phyloP scores from a whole-genome alignment of 2,113 vertebrate genomes.

The Engraulis encrasicolus region DNA sequence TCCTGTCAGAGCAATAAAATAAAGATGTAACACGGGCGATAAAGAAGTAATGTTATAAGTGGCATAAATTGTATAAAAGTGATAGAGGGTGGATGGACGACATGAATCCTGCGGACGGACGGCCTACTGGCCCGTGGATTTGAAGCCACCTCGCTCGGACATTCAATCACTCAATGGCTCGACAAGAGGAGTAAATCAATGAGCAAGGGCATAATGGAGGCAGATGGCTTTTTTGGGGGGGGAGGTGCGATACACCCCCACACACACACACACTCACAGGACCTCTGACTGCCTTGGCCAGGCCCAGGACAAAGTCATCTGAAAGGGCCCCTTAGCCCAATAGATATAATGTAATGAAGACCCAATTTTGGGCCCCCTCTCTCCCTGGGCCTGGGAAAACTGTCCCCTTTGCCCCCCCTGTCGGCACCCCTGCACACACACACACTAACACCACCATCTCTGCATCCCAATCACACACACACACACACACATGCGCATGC shows the following conservation, averaged over 20 bases:
- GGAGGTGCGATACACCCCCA: not conserved
- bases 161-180: slow-evolving; percentile 33
- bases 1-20: not conserved
- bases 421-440: too few relatives aligned
- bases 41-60: not conserved
- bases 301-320: too few relatives aligned
- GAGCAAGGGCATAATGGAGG: slow-evolving; percentile 28
- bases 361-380: too few relatives aligned
- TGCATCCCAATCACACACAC: too few relatives aligned
- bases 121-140: slow-evolving; percentile 10
- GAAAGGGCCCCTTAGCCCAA: too few relatives aligned
- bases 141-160: slow-evolving; percentile 7
- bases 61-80: slow-evolving; percentile 27
- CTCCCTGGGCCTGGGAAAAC: slow-evolving; percentile 11
- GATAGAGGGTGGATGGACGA: not conserved
- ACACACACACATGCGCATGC: too few relatives aligned
- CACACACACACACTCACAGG: too few relatives aligned
- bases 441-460: too few relatives aligned
- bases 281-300: too few relatives aligned
- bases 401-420: slow-evolving; percentile 14
- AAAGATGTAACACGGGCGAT: not conserved
- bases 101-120: not conserved
- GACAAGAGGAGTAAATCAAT: slow-evolving; percentile 42
- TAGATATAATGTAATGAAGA: too few relatives aligned
- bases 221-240: slow-evolving; percentile 48